Conservation (phyloP, 2,888 invertebrate species). For the Saturnia japonica region DNA sequence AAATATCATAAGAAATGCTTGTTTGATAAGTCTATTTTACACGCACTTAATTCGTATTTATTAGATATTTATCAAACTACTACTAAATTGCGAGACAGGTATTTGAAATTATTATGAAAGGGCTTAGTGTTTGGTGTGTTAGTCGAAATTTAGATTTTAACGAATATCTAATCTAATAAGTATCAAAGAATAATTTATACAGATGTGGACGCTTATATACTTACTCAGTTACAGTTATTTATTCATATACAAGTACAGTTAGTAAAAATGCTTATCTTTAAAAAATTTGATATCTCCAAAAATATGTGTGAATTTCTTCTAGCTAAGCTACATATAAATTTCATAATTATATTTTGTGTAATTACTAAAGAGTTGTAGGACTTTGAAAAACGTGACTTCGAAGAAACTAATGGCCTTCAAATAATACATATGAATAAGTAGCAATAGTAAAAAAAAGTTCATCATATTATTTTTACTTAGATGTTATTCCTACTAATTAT, state of each 20-base stretch:
- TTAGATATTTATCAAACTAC: too few relatives aligned
- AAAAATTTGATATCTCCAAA: not conserved
- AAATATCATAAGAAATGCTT: too few relatives aligned
- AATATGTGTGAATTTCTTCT: not conserved
- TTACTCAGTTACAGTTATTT: not conserved
- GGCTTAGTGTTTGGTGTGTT: too few relatives aligned
- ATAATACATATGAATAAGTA: not conserved
- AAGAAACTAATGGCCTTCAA: not conserved
- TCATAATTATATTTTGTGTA: not conserved
- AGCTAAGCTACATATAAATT: not conserved
- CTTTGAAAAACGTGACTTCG: not conserved
- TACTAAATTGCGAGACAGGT: too few relatives aligned
- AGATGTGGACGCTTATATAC: too few relatives aligned
- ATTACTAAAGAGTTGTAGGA: not conserved
- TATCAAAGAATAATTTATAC: too few relatives aligned
- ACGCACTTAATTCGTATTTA: not conserved
- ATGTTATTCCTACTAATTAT: too few relatives aligned
- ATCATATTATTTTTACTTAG: too few relatives aligned
- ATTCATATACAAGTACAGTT: not conserved
- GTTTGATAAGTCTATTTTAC: not conserved
- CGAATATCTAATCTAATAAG: too few relatives aligned
- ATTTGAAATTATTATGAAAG: too few relatives aligned
- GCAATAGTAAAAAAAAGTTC: not conserved
- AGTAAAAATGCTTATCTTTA: too few relatives aligned
- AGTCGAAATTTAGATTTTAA: too few relatives aligned